Evolutionary conservation across 2,888 invertebrate species (phyloP), one percentile per base, ranked within the genome.

Genomic region (Ophonus ardosiacus): DNA sequence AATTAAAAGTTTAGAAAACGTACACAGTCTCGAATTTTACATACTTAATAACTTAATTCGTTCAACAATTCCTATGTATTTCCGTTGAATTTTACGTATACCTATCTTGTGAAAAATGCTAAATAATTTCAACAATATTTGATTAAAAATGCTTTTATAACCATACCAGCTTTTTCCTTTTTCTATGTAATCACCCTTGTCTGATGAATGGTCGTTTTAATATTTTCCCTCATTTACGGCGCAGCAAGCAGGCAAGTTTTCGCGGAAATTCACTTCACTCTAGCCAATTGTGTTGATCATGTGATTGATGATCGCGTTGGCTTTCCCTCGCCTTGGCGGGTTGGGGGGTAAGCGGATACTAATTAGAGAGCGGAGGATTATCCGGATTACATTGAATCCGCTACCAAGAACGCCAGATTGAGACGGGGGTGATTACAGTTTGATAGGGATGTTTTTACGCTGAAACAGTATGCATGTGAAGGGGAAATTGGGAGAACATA

Each of bases 221-320:
- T 51, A 51, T 51, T 51, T 31, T 51, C 43, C 43, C 13, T 51
- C 43, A 51, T 51, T 51, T 51, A 13, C 43, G 10, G 13, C 43
- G 13, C 43, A 13, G 43, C 43, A 8, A 51, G 13, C 43, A 10
- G 13, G 13, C 13, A 51, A 51, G 43, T 51, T 51, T 51, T 59
- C 61, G 8, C 57, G 59, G 57, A 21, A 56, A 79, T 57, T 57
- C 79, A 79, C 51, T 79, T 51, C 18, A 18, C n/a, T 17, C 17
- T 38, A 61, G 40, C 56, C 61, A 79, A 79, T 79, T 79, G 15
- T 59, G 79, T 59, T 56, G 59, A 79, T 78, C 57, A 78, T 17
- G 79, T 79, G 79, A 79, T 79, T 79, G 79, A 79, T 79, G 79
- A 79, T 57, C 78, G n/a, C 24, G 31, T 13, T 15, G 38, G 78